phyloP scores from a whole-genome alignment of 2,797 vertebrate genomes.

The Danio kyathit region DNA sequence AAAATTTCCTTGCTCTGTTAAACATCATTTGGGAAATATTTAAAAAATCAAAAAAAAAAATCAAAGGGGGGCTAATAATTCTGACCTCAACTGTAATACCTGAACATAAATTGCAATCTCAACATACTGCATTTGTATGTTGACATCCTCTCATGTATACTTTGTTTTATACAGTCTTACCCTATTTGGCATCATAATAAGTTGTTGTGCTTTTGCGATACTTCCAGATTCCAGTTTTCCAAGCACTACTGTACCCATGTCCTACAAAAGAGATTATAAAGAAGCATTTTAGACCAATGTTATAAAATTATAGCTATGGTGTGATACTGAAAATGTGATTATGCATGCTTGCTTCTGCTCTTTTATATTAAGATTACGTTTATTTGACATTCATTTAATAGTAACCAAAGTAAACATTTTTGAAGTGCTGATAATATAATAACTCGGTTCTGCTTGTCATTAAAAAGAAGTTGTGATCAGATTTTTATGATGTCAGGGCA shows the following conservation, averaged over 20 bases:
- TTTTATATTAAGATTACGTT: neutral
- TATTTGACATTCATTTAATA: neutral
- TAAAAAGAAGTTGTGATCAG: too few relatives aligned
- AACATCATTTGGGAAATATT: too few relatives aligned
- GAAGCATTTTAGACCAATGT: neutral
- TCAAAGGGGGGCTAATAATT: too few relatives aligned
- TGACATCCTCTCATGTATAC: neutral
- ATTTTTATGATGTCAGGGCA: too few relatives aligned
- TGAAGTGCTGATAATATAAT: neutral
- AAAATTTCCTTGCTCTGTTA: too few relatives aligned
- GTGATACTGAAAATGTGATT: neutral
- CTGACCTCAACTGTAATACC: too few relatives aligned
- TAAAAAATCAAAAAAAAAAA: too few relatives aligned
- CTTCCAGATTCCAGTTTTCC: slow-evolving; percentile 97
- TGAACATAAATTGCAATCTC: neutral
- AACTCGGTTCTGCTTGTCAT: neutral
- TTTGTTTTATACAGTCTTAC: slow-evolving; percentile 74
- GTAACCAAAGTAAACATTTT: neutral
- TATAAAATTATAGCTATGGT: too few relatives aligned
- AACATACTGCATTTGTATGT: neutral
- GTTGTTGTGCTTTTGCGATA: slow-evolving; percentile 96
- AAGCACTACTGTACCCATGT: slow-evolving; percentile 98
- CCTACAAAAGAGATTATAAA: slow-evolving; percentile 75
- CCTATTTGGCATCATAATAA: slow-evolving; percentile 99
- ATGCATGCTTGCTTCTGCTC: neutral